Percentiles rank a stretch among this genome's conserved stretches.
Evolutionary conservation across 92 coral and sea anemone species (phyloP).

Genomic region (Bergia puertoricense): DNA sequence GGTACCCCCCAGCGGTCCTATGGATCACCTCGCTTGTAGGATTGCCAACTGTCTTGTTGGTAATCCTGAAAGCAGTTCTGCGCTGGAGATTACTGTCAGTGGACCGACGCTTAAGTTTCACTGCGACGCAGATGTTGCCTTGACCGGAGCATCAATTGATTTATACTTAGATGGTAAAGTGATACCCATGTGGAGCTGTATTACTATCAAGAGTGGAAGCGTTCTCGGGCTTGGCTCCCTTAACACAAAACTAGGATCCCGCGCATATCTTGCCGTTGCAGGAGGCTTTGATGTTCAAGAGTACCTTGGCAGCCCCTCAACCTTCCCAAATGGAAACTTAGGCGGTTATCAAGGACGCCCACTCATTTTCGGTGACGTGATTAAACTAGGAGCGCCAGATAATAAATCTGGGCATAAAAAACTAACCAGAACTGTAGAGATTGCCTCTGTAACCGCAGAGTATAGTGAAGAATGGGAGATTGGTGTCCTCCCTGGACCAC

Average conservation of each 20-base stretch:
- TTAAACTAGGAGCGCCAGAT: slow-evolving; percentile 40
- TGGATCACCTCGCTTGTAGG: slow-evolving; percentile 67
- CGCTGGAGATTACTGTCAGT: slow-evolving; percentile 54
- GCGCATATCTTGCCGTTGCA: slow-evolving; percentile 53
- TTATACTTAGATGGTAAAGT: slow-evolving; percentile 35
- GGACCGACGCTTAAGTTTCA: slow-evolving; percentile 63
- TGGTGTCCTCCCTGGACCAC: slow-evolving; percentile 74
- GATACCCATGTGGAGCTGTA: slow-evolving; percentile 54
- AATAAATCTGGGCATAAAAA: background rate
- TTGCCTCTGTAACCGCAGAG: slow-evolving; percentile 15
- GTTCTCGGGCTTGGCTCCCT: slow-evolving; percentile 48
- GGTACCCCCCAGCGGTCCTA: slow-evolving; percentile 71
- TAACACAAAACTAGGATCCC: slow-evolving; percentile 48
- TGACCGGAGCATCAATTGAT: slow-evolving; percentile 65
- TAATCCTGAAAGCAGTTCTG: slow-evolving; percentile 57
- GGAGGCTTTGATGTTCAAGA: slow-evolving; percentile 65
- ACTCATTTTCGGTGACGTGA: slow-evolving; percentile 46
- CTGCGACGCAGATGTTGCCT: slow-evolving; percentile 44
- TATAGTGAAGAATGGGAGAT: slow-evolving; percentile 59
- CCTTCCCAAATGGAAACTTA: slow-evolving; percentile 58
- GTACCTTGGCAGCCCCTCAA: slow-evolving; percentile 67
- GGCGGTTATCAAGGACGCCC: slow-evolving; percentile 70
- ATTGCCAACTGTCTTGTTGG: slow-evolving; percentile 61
- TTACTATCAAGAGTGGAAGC: slow-evolving; percentile 32
- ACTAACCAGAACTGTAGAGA: background rate